Percentiles rank a stretch among this genome's conserved stretches.
Conservation (phyloP, 2,888 invertebrate genomes). For the Drosophila diplacantha region DNA sequence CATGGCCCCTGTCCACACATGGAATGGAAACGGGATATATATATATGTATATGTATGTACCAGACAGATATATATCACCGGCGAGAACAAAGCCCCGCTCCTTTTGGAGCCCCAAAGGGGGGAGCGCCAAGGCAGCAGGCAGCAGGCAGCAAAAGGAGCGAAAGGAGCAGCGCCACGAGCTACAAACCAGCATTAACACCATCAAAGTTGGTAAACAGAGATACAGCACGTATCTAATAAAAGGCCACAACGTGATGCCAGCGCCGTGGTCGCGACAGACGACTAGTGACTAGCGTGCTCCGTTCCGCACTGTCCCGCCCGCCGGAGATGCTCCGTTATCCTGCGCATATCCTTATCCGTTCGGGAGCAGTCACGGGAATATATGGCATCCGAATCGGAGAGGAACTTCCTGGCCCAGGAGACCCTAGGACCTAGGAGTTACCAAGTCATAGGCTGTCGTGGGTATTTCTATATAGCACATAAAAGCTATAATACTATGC, state of each 20-base stretch:
- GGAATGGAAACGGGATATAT: constrained; percentile 1
- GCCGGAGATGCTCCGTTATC: constrained; percentile 19
- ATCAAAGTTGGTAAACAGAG: constrained; percentile 74
- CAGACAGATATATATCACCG: constrained; percentile 36
- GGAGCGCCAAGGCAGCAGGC: constrained; percentile 1
- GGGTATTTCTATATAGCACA: not conserved
- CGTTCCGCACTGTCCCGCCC: constrained; percentile 2
- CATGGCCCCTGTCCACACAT: constrained; percentile 34
- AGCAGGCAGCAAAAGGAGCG: constrained; percentile 1
- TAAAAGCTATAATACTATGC: not conserved
- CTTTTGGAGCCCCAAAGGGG: constrained; percentile 8
- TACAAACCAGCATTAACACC: constrained; percentile 62
- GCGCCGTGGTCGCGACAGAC: constrained; percentile 45
- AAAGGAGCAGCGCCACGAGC: constrained; percentile 22
- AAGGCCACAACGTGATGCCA: constrained; percentile 71
- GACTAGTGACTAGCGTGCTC: constrained; percentile 5
- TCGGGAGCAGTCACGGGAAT: constrained; percentile 2
- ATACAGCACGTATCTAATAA: constrained; percentile 78
- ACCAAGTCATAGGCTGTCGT: not conserved
- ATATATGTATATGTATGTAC: constrained; percentile 4
- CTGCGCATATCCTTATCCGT: not conserved
- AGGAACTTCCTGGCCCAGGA: not conserved
- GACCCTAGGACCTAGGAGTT: too few relatives aligned
- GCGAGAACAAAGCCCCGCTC: constrained; percentile 27
- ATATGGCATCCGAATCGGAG: not conserved